Base-by-base conservation (phyloP, 2,113 vertebrate genomes). In the Ceuthmochares aereus region DNA sequence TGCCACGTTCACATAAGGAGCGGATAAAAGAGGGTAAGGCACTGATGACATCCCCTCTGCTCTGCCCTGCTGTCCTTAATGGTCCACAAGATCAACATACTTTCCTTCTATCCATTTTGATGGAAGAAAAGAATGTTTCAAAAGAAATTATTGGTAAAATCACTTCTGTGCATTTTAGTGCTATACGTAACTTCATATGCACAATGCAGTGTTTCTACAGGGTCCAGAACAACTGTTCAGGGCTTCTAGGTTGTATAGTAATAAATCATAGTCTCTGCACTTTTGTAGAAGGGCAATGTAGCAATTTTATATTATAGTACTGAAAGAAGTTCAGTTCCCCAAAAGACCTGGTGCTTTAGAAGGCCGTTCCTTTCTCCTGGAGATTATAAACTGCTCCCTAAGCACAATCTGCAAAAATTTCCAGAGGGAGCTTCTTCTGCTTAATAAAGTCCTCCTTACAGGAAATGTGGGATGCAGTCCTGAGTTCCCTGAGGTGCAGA, bases 361-460 rank as follows among this genome's bases (percentile, higher is more conserved):
- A 92, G 9, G 10, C 49, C 75, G 19, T n/a, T 93, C 30, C 26
- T 40, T 85, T 77, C 43, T 73, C n/a, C 67, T 45, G 25, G n/a
- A 77, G 52, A 34, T 77, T 77, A 90, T 43, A 75, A 91, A 88
- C 30, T 84, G 36, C 36, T 66, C 79, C 34, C 52, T 75, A 88
- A 89, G 83, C 72, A 86, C 59, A 89, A 73, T 32, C 80, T 56
- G 73, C 29, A 95, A 91, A 75, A 84, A 72, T 43, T 89, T 69
- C 64, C 56, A 75, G 80, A 58, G 68, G 72, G 34, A 66, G 30
- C 90, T 92, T 69, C 83, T 85, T 86, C 75, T 88, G 60, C 76
- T 90, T 52, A 47, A 12, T 67, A 89, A 89, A 42, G 15, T 11
- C 90, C 84, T 36, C 54, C 69, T 49, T 72, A 12, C 72, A 60